Conservation (phyloP, 2,888 invertebrate genomes). For the Lepidochrysops patricia region DNA sequence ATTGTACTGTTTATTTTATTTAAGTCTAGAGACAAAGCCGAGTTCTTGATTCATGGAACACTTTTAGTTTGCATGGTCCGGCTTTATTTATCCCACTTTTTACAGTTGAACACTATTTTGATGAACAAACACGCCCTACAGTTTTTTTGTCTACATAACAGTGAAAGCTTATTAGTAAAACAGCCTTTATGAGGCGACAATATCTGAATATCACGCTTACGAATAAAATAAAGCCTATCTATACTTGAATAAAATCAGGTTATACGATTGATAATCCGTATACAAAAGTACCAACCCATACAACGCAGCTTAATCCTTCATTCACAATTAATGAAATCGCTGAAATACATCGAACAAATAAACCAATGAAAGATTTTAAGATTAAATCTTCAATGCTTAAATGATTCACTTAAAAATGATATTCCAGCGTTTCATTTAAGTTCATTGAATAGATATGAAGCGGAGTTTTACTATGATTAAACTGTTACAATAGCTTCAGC, state of each 20-base stretch:
- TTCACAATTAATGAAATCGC: background rate
- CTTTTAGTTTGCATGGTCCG: background rate
- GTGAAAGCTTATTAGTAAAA: no score
- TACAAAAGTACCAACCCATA: background rate
- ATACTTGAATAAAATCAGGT: background rate
- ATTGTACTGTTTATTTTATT: constrained; percentile 16
- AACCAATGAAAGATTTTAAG: constrained; percentile 5
- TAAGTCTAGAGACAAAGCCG: background rate
- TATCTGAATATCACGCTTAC: no score
- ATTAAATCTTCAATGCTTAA: constrained; percentile 9
- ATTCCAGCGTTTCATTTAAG: constrained; percentile 9
- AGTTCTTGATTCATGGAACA: constrained; percentile 2
- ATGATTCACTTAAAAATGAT: constrained; percentile 10
- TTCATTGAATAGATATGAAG: constrained; percentile 1
- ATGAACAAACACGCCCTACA: no score
- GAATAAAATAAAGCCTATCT: no score
- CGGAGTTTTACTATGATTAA: constrained; percentile 11
- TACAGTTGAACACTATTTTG: background rate
- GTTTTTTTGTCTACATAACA: no score
- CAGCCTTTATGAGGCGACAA: no score
- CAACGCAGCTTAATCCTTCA: background rate
- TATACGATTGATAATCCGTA: background rate
- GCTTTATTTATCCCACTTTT: background rate
- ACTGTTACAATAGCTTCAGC: background rate
- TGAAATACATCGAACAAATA: background rate